phyloP scores from a whole-genome alignment of 2,888 invertebrate genomes.

The Noctua comes region DNA sequence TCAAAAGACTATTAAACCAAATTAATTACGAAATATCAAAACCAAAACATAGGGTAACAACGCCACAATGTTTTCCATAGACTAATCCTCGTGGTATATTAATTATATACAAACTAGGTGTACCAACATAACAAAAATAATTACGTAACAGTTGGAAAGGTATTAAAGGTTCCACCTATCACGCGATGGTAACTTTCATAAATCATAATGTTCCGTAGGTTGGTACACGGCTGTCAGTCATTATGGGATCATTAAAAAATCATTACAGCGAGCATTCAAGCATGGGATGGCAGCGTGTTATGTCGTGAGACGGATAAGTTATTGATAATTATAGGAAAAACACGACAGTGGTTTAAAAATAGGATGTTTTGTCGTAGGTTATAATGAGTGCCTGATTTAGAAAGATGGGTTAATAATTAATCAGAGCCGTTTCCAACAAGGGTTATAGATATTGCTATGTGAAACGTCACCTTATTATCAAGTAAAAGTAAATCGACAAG shows the following conservation, averaged over 20 bases:
- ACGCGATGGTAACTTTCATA: slow-evolving; percentile 82
- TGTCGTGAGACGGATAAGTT: slow-evolving; percentile 39
- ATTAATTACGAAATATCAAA: slow-evolving; percentile 49
- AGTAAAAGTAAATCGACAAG: neutral
- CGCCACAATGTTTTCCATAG: slow-evolving; percentile 36
- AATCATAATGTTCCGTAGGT: slow-evolving; percentile 78
- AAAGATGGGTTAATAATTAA: neutral
- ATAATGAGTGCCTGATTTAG: neutral
- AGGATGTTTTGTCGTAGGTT: neutral
- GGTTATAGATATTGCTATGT: neutral
- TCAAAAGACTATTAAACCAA: slow-evolving; percentile 47
- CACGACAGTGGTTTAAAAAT: neutral
- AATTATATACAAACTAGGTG: slow-evolving; percentile 61
- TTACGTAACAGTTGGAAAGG: slow-evolving; percentile 61
- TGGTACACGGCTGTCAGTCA: slow-evolving; percentile 81
- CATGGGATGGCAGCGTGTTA: slow-evolving; percentile 49
- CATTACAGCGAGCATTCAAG: slow-evolving; percentile 78
- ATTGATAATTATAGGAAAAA: slow-evolving; percentile 20
- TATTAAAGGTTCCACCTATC: slow-evolving; percentile 74
- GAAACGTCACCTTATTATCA: neutral
- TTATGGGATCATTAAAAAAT: slow-evolving; percentile 88
- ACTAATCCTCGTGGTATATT: slow-evolving; percentile 39
- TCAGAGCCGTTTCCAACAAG: too few species aligned
- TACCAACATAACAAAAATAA: slow-evolving; percentile 62
- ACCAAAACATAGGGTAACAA: slow-evolving; percentile 45